A percentile compares a stretch with the other conserved stretches of the same genome.
phyloP scores from a whole-genome alignment of 1,140 invertebrate species.

The Magallana angulata region DNA sequence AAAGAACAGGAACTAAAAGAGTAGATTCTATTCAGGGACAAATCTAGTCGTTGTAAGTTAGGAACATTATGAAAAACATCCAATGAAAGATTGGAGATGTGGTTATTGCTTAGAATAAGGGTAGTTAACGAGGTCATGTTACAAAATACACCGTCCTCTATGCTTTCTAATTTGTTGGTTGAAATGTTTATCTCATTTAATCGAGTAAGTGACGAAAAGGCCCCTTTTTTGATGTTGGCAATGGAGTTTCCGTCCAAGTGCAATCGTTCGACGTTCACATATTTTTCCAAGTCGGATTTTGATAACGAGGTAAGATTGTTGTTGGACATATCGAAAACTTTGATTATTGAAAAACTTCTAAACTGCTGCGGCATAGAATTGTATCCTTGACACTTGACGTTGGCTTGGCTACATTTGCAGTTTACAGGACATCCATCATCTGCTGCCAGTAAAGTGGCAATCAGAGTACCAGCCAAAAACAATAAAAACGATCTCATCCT shows the following conservation, averaged over 20 bases:
- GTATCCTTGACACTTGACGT: not conserved
- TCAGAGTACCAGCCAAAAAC: not conserved
- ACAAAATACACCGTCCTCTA: not conserved
- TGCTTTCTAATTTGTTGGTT: not conserved
- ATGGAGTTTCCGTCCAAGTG: not conserved
- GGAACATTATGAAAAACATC: slow-evolving; percentile 9
- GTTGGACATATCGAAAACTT: not conserved
- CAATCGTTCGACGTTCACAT: not conserved
- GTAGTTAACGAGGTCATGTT: not conserved
- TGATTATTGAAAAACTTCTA: not conserved
- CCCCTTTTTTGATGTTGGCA: not conserved
- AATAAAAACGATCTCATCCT: not conserved
- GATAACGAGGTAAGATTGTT: not conserved
- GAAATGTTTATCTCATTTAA: not conserved
- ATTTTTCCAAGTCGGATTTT: not conserved
- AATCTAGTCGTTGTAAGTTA: not conserved
- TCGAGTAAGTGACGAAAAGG: not conserved
- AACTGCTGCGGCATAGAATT: not conserved
- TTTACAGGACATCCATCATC: not conserved
- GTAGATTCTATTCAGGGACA: not conserved
- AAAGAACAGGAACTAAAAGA: not conserved
- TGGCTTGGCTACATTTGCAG: not conserved
- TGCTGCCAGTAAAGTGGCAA: not conserved
- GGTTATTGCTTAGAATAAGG: not conserved
- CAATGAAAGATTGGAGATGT: not conserved